Base-by-base conservation (phyloP, 2,113 vertebrate genomes). In the Callorhinus ursinus region DNA sequence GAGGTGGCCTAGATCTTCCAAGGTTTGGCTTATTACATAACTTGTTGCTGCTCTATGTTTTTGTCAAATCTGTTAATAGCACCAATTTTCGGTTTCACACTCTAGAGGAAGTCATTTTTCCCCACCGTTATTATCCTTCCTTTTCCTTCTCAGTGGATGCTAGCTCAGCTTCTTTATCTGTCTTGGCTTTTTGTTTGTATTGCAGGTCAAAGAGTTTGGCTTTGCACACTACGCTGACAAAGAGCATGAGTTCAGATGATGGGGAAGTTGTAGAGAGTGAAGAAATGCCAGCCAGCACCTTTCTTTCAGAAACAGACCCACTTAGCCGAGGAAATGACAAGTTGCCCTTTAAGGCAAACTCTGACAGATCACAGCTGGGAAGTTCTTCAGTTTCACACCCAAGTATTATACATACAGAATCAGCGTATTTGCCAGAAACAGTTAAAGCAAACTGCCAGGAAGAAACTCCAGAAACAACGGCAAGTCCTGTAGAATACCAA, bases 121-220 rank as follows among this genome's bases (percentile, higher is more conserved):
- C 31, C 19, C 28, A 53, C 46, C 26, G 22, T 22, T 79, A n/a
- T 53, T 95, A 11, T 33, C 55, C 12, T 96, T 88, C 95, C 0
- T 80, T 92, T 93, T 65, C 14, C 67, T 97, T 63, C 33, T 26
- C 57, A 77, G 26, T 4, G 51, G 72, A 12, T 24, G 4, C 42
- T 83, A 59, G 71, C 39, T 59, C 33, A 31, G 15, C 28, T 76
- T 57, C 24, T 61, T 77, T 81, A 86, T 90, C 51, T 19, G 24
- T 39, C 49, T 95, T 89, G 77, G 84, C 55, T 72, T 79, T 95
- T 81, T 42, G 63, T 96, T 97, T 59, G 0, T 91, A 53, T 90
- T 92, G 12, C 95, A 99, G 99, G 98, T 99, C 99, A 92, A 99
- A 99, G 98, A 99, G 99, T 97, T 98, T 99, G 22, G 99, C 99